Percentiles rank a stretch among this genome's conserved stretches.
Evolutionary conservation across 2,113 vertebrate genomes (phyloP).

Genomic region (Archilochus colubris): DNA sequence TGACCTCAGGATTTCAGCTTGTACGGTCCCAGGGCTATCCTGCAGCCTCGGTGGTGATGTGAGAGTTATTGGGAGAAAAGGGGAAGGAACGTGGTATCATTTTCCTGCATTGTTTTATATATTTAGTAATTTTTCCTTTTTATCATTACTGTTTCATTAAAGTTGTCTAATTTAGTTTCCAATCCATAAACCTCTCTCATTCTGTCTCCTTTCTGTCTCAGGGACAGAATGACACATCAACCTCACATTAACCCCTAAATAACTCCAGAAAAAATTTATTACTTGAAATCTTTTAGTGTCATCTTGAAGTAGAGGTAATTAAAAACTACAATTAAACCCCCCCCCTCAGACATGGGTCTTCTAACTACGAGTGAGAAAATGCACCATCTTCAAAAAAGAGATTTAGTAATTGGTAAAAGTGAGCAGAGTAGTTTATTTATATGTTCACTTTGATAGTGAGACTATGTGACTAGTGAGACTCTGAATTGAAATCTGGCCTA

Average conservation of each 20-base stretch:
- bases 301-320: not conserved
- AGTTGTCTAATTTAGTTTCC: too few species aligned
- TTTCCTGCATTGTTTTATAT: too few species aligned
- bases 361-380: not conserved
- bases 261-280: not conserved
- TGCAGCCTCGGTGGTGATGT: too few species aligned
- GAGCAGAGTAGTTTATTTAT: not conserved
- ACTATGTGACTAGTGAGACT: not conserved
- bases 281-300: not conserved
- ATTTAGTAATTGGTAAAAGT: not conserved
- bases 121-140: too few species aligned
- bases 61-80: too few species aligned
- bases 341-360: not conserved
- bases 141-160: too few species aligned
- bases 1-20: too few species aligned
- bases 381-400: not conserved
- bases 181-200: too few species aligned
- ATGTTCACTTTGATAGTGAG: not conserved
- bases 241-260: not conserved
- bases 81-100: too few species aligned
- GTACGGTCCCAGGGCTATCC: too few species aligned
- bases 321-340: not conserved
- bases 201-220: too few species aligned
- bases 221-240: too few species aligned
- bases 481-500: not conserved